Evolutionary conservation across 2,888 invertebrate genomes (phyloP).

Genomic region (Gastrophysa polygoni): DNA sequence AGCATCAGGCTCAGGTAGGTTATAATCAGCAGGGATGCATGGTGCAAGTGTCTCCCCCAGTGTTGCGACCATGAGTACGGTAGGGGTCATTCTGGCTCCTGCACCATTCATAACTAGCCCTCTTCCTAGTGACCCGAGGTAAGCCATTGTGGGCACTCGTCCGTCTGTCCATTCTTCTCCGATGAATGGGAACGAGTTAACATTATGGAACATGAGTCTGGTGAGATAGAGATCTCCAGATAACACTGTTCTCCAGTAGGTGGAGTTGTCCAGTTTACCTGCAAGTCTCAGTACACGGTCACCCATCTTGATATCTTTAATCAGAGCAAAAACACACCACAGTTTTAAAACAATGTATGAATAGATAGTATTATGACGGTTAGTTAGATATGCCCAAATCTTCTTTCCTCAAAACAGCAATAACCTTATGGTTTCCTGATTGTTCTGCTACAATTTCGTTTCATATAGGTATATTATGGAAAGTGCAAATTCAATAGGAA

Average conservation of each 20-base stretch:
- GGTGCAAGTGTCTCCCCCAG: background rate
- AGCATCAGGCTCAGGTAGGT: too few species aligned
- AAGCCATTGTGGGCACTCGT: background rate
- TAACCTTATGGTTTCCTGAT: background rate
- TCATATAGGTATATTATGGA: too few species aligned
- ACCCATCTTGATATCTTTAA: too few species aligned
- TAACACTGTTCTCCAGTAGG: background rate
- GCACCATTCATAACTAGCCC: background rate
- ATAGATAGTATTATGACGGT: too few species aligned
- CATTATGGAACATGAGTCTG: background rate
- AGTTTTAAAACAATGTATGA: too few species aligned
- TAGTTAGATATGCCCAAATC: background rate
- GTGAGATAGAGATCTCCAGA: background rate
- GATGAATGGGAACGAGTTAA: background rate
- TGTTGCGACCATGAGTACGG: background rate
- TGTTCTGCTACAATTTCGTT: background rate
- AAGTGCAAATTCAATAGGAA: too few species aligned
- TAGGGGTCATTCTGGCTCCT: background rate
- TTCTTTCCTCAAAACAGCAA: slow-evolving; percentile 9
- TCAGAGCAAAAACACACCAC: too few species aligned
- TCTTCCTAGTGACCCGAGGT: background rate
- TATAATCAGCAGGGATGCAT: too few species aligned
- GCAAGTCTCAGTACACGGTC: background rate
- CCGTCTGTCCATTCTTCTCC: background rate
- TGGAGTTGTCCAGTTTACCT: background rate